Conservation (phyloP, 2,113 vertebrate species). For the Peromyscus polionotus region DNA sequence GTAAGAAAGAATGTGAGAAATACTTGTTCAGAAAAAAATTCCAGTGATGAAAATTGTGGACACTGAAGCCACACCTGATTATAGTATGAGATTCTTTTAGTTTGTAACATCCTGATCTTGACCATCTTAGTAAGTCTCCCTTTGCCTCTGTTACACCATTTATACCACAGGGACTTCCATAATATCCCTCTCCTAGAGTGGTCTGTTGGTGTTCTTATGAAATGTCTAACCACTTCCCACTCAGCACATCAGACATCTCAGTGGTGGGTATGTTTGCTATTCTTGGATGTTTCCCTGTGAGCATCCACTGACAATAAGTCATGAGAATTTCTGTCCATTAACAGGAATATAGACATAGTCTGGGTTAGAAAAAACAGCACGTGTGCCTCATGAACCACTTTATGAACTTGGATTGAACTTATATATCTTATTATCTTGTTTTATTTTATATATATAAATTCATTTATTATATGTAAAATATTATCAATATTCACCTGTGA, state of each 20-base stretch:
- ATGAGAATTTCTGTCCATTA: background rate
- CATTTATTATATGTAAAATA: background rate
- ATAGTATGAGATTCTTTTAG: background rate
- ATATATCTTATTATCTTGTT: background rate
- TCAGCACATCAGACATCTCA: background rate
- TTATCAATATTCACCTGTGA: background rate
- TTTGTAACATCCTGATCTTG: background rate
- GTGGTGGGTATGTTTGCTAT: background rate
- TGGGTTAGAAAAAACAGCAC: background rate
- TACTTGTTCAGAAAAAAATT: background rate
- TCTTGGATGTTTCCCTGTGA: background rate
- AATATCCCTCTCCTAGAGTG: background rate
- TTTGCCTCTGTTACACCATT: background rate
- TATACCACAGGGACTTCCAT: background rate
- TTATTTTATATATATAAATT: background rate
- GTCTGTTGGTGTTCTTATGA: background rate
- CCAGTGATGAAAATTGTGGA: too few species aligned
- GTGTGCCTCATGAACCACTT: background rate
- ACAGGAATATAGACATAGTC: background rate
- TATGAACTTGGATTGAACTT: background rate
- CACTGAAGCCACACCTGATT: background rate
- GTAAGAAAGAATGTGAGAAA: background rate
- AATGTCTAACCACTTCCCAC: background rate
- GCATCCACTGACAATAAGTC: background rate
- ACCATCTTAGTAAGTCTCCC: background rate